Evolutionary conservation across 2,888 invertebrate genomes (phyloP).

Genomic region (Zygogramma bicolorata): DNA sequence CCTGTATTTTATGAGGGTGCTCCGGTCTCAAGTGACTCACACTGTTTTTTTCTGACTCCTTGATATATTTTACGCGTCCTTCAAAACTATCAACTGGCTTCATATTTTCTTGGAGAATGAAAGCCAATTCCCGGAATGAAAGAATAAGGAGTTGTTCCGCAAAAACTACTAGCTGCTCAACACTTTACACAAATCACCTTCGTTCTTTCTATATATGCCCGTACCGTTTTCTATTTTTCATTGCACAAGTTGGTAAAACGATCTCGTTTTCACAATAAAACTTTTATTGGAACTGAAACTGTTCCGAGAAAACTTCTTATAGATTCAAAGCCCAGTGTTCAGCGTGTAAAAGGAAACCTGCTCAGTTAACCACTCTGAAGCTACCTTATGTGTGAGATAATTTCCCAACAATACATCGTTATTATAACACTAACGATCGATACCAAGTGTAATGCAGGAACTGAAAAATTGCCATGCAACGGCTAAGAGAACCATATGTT

Average conservation of each 20-base stretch:
- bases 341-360: slow-evolving; percentile 8
- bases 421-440: slow-evolving; percentile 1
- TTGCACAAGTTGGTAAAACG: background rate
- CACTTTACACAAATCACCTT: background rate
- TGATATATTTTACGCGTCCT: too few species aligned
- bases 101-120: too few species aligned
- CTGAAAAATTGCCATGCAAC: background rate
- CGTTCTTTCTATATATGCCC: background rate
- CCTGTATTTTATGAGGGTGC: too few species aligned
- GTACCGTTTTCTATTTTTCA: background rate
- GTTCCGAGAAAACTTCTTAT: slow-evolving; percentile 9
- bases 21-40: too few species aligned
- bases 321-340: slow-evolving; percentile 1
- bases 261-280: slow-evolving; percentile 10
- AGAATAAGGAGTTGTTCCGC: too few species aligned
- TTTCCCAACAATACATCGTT: slow-evolving; percentile 13
- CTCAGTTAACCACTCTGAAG: background rate
- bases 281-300: slow-evolving; percentile 3
- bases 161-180: too few species aligned
- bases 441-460: slow-evolving; percentile 1
- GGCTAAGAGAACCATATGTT: background rate
- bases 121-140: too few species aligned
- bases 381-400: slow-evolving; percentile 1
- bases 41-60: too few species aligned
- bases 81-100: too few species aligned